These are phyloP conservation scores for Melanotaenia parkinsoni DNA, from an alignment of 2,797 vertebrate species.

Conservation along the genomic window DNA sequence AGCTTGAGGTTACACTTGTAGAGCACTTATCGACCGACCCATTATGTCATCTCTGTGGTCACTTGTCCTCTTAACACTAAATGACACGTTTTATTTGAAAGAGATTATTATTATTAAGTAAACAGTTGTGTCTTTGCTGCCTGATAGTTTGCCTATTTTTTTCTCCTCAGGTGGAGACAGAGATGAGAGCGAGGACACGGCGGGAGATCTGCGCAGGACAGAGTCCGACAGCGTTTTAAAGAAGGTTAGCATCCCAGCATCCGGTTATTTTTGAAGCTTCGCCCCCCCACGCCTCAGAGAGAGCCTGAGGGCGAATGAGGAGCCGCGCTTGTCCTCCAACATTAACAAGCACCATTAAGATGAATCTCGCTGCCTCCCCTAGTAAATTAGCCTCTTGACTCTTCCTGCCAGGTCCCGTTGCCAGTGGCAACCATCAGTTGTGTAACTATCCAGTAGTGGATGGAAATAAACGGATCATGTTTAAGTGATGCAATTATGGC, in stretches of 20 bases:
- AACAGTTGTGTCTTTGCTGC: background rate
- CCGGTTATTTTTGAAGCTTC: constrained; percentile 29
- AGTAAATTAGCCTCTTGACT: constrained; percentile 68
- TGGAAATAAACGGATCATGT: constrained; percentile 49
- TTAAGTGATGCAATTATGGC: constrained; percentile 22
- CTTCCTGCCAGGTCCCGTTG: constrained; percentile 55
- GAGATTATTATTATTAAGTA: background rate
- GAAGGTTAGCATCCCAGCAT: constrained; percentile 84
- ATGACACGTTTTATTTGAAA: background rate
- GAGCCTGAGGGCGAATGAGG: constrained; percentile 47
- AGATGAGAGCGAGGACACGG: constrained; percentile 88
- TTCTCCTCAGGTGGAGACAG: constrained; percentile 87
- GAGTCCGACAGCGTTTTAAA: constrained; percentile 95
- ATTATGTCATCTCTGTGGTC: constrained; percentile 1
- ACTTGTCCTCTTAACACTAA: background rate
- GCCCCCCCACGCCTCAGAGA: constrained; percentile 3
- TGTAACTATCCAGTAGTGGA: constrained; percentile 46
- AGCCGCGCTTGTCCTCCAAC: constrained; percentile 49
- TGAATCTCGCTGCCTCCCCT: constrained; percentile 52
- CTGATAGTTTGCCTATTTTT: constrained; percentile 9
- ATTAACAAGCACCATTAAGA: constrained; percentile 57
- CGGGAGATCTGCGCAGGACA: constrained; percentile 92
- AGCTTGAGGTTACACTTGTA: background rate
- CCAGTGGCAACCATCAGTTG: constrained; percentile 61
- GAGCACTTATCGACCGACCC: background rate